Evolutionary conservation across 1,140 invertebrate species (phyloP).

Genomic region (Bombus fervidus): DNA sequence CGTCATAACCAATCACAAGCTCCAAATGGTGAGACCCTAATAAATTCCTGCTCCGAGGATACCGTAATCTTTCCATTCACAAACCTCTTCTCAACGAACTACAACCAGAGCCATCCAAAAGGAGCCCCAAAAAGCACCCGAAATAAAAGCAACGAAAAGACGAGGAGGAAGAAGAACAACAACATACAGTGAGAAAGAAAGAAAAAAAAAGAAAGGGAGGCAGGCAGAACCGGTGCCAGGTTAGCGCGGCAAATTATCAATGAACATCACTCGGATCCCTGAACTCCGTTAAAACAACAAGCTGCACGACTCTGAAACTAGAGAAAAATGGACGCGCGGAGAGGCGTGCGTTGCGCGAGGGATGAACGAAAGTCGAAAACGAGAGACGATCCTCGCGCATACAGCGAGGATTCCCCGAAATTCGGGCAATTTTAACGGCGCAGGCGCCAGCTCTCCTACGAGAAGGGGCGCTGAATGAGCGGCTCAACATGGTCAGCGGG

Average conservation of each 20-base stretch:
- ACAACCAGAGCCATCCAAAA: background rate
- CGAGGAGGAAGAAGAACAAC: background rate
- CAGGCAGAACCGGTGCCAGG: conserved; percentile 25
- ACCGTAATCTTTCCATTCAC: conserved; percentile 12
- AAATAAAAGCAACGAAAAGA: background rate
- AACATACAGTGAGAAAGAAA: background rate
- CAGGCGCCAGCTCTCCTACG: conserved; percentile 79
- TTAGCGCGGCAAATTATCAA: conserved; percentile 41
- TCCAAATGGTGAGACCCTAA: background rate
- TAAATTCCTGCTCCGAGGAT: background rate
- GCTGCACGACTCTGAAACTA: background rate
- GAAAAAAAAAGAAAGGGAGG: background rate
- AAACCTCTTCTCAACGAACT: conserved; percentile 9
- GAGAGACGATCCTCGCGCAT: conserved; percentile 24
- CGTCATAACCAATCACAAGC: background rate
- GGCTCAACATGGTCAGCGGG: conserved; percentile 71
- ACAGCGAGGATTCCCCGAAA: conserved; percentile 78
- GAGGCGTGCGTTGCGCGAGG: conserved; percentile 14
- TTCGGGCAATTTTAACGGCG: conserved; percentile 82
- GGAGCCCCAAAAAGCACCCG: background rate
- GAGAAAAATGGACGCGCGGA: conserved; percentile 6
- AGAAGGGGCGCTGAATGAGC: conserved; percentile 75
- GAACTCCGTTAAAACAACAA: background rate
- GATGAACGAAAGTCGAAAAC: conserved; percentile 45
- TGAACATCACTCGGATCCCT: conserved; percentile 9